phyloP scores from a whole-genome alignment of 2,888 invertebrate genomes.

The Tridacna gigas region DNA sequence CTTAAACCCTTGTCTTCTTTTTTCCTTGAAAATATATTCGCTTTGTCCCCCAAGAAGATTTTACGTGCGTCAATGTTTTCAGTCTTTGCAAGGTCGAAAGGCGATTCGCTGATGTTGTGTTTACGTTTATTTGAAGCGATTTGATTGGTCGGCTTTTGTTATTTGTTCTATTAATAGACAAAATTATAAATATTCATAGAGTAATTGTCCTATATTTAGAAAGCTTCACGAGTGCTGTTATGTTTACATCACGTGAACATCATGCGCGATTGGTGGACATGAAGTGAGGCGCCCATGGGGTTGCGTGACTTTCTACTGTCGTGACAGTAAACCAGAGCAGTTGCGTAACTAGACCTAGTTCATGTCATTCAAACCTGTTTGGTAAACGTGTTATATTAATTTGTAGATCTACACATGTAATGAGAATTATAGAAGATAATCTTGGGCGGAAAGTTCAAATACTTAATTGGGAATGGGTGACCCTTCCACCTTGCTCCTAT shows the following conservation, averaged over 20 bases:
- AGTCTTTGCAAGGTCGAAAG: conserved; percentile 52
- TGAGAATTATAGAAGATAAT: too few species aligned
- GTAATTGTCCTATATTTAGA: conserved; percentile 49
- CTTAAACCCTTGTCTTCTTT: conserved; percentile 10
- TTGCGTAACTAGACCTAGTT: too few species aligned
- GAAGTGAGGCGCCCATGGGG: conserved; percentile 6
- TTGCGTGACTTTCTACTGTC: neutral
- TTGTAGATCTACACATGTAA: too few species aligned
- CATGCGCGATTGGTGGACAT: neutral
- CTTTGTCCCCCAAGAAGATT: conserved; percentile 22
- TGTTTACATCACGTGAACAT: conserved; percentile 29
- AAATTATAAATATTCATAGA: conserved; percentile 75
- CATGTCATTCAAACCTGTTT: too few species aligned
- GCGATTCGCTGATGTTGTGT: conserved; percentile 65
- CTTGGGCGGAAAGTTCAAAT: too few species aligned
- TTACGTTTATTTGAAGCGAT: conserved; percentile 66
- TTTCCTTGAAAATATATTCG: neutral
- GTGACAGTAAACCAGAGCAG: too few species aligned
- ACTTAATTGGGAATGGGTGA: too few species aligned
- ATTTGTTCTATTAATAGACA: conserved; percentile 64
- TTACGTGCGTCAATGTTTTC: conserved; percentile 47
- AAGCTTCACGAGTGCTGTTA: conserved; percentile 28
- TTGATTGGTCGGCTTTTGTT: conserved; percentile 67
- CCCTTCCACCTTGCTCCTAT: too few species aligned
- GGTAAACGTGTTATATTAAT: too few species aligned